Evolutionary conservation across 2,888 invertebrate genomes (phyloP).

Genomic region (Odiellus spinosus): DNA sequence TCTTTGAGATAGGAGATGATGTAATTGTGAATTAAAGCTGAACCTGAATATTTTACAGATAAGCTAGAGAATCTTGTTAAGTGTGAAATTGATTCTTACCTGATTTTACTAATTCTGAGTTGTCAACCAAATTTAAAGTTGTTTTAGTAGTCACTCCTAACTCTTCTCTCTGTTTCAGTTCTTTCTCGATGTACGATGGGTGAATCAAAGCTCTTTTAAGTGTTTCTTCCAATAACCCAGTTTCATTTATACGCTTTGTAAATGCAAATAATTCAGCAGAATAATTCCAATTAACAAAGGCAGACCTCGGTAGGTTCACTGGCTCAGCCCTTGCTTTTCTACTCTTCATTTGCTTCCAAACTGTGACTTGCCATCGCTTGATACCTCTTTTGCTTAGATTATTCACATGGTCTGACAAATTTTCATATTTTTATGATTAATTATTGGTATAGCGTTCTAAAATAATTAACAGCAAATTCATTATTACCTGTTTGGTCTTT

Average conservation of each 20-base stretch:
- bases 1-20: constrained; percentile 50
- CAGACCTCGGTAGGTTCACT: constrained; percentile 4
- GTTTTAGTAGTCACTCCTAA: constrained; percentile 39
- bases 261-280: constrained; percentile 76
- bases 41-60: constrained; percentile 43
- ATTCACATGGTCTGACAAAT: too few relatives aligned
- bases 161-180: constrained; percentile 48
- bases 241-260: constrained; percentile 64
- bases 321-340: too few relatives aligned
- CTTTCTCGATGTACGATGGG: constrained; percentile 54
- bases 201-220: constrained; percentile 63
- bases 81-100: too few relatives aligned
- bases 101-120: constrained; percentile 38
- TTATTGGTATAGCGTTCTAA: too few relatives aligned
- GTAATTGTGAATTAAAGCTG: constrained; percentile 45
- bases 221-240: constrained; percentile 51
- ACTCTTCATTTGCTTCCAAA: too few relatives aligned
- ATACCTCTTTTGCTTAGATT: too few relatives aligned
- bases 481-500: too few relatives aligned
- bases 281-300: constrained; percentile 47
- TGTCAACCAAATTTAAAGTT: constrained; percentile 45
- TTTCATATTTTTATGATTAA: too few relatives aligned
- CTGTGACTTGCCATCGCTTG: too few relatives aligned
- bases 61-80: background rate
- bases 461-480: too few relatives aligned